A percentile compares a stretch with the other conserved stretches of the same genome.
These are phyloP conservation scores for Himantopus leucocephalus DNA, from an alignment of 2,113 vertebrate species.

Conservation along the genomic window DNA sequence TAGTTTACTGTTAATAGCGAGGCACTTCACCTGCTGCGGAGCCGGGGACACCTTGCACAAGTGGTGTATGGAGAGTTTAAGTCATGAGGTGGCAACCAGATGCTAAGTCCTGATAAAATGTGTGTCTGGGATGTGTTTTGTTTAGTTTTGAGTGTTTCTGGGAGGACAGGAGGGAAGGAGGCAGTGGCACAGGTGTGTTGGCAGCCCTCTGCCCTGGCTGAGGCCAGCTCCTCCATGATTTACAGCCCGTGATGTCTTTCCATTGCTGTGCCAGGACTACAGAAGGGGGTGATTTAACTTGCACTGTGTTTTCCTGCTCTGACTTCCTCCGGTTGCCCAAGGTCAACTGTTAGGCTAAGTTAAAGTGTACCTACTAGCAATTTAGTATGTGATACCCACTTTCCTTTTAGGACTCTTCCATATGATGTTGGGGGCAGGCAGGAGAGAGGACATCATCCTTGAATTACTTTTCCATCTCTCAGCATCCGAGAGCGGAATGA, in stretches of 20 bases:
- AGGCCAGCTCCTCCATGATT: rapidly evolving
- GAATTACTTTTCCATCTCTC: background rate
- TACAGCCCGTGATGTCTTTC: background rate
- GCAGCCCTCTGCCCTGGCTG: rapidly evolving
- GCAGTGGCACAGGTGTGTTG: rapidly evolving
- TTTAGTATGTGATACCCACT: background rate
- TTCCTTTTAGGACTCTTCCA: background rate
- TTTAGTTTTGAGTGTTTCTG: background rate
- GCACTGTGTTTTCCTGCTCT: rapidly evolving
- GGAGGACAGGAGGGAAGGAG: background rate
- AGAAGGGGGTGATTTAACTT: background rate
- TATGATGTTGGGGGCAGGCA: background rate
- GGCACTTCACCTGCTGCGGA: background rate
- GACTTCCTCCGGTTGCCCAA: background rate
- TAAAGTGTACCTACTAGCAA: background rate
- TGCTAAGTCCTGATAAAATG: rapidly evolving
- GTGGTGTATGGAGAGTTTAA: rapidly evolving
- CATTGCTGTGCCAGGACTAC: rapidly evolving
- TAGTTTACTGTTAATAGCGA: background rate
- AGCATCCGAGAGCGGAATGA: background rate
- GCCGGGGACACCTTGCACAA: background rate
- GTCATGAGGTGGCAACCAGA: background rate
- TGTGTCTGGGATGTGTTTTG: rapidly evolving
- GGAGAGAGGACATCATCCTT: background rate
- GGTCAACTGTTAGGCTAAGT: background rate